Evolutionary conservation across 2,113 vertebrate species (phyloP), one percentile per base, ranked within the genome.

Genomic region (Copsychus sechellarum): DNA sequence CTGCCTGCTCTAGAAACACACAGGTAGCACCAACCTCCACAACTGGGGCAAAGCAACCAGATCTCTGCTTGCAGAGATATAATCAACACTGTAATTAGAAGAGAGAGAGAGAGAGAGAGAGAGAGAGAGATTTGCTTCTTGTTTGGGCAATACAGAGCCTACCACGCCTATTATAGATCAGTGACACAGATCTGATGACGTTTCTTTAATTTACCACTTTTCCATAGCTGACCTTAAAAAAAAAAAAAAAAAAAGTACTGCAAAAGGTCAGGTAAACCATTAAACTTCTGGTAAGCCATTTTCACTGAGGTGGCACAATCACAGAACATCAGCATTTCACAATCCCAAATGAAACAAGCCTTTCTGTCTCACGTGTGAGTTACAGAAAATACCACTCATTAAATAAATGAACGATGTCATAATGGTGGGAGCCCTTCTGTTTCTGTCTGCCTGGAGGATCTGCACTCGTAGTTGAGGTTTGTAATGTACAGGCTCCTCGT

Each of bases 351-450:
- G 7, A 48, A 88, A 43, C 0, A 1, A 48, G 42, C 26, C 54
- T 76, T 72, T 50, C 33, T 57, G 8, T 40, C 48, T 77, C 66
- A 40, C 0, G 0, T 6, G 15, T 31, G 22, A 74, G 24, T 53
- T 53, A 58, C 0, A 61, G 65, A 51, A 86, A 86, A 51, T 4
- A 40, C 5, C 60, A 20, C 36, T 54, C 21, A 54, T 65, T 51
- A 82, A 67, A 29, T 51, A 82, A 67, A 29, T 6, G 15, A 62
- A 54, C 0, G 0, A 21, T 2, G 1, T 20, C 6, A 2, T 4
- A 22, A 40, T 0, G 21, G 48, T 34, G 33, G 43, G 25, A 90
- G 29, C n/a, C 33, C 36, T 83, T 36, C 47, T 43, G 24, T 7
- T 47, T 36, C 36, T 61, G 40, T 16, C 18, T 40, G 47, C 80